phyloP scores from a whole-genome alignment of 2,797 vertebrate genomes.

The Harpagifer antarcticus region DNA sequence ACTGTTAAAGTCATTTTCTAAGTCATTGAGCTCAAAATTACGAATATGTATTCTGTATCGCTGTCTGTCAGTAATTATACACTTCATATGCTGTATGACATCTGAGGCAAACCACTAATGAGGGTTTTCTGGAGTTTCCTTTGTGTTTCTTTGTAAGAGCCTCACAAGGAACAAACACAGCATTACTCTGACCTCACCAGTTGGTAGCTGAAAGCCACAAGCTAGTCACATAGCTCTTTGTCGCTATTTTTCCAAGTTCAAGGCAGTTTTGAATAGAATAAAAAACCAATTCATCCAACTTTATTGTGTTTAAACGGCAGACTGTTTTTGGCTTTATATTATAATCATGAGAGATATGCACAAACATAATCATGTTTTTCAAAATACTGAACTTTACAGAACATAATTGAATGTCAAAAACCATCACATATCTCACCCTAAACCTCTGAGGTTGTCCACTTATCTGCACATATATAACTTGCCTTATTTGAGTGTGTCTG shows the following conservation, averaged over 20 bases:
- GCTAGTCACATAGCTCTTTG: conserved; percentile 32
- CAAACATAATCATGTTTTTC: not conserved
- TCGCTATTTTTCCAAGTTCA: conserved; percentile 26
- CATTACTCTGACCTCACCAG: conserved; percentile 41
- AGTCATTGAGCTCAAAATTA: not conserved
- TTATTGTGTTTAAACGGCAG: not conserved
- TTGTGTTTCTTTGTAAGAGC: conserved; percentile 1
- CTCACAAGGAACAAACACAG: conserved; percentile 30
- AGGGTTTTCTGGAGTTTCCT: conserved; percentile 16
- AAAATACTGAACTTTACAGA: not conserved
- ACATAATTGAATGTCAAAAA: not conserved
- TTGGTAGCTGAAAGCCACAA: conserved; percentile 20
- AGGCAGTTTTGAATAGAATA: conserved; percentile 15
- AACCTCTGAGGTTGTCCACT: not conserved
- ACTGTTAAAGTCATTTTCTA: not conserved
- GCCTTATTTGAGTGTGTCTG: not conserved
- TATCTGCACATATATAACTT: not conserved
- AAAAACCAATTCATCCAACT: conserved; percentile 25
- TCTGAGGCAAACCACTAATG: conserved; percentile 44
- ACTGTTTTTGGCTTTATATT: not conserved
- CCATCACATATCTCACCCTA: conserved; percentile 1
- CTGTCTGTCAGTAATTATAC: conserved; percentile 6
- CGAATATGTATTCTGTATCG: not conserved
- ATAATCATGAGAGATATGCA: not conserved
- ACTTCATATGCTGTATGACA: conserved; percentile 15